phyloP scores from a whole-genome alignment of 2,113 vertebrate genomes.

The Alethe castanea region DNA sequence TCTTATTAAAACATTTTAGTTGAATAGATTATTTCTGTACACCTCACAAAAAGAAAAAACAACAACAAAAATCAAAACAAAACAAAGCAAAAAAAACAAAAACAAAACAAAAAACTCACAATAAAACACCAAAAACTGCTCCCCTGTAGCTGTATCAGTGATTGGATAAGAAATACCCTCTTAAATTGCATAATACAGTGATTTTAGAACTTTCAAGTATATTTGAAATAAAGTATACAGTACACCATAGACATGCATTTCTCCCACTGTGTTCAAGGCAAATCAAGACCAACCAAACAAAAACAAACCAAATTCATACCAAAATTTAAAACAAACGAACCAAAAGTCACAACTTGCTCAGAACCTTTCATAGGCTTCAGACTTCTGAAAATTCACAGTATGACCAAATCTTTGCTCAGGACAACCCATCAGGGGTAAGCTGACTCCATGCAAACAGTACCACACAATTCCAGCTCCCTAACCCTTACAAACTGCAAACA shows the following conservation, averaged over 20 bases:
- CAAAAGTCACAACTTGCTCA: not conserved
- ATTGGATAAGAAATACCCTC: not conserved
- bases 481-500: not conserved
- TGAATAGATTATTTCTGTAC: not conserved
- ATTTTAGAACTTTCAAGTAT: not conserved
- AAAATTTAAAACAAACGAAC: not conserved
- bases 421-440: not conserved
- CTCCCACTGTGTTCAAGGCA: not conserved
- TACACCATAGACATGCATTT: not conserved
- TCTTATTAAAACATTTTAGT: not conserved
- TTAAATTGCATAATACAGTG: fast-evolving
- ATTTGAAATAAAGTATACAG: not conserved
- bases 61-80: no score
- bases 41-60: not conserved
- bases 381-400: not conserved
- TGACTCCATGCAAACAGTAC: not conserved
- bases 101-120: no score
- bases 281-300: not conserved
- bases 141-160: not conserved
- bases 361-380: not conserved
- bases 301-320: not conserved
- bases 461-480: not conserved
- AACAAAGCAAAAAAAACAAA: no score
- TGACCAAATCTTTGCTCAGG: not conserved
- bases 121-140: not conserved